These are phyloP conservation scores for Hanleya hanleyi DNA, from an alignment of 2,888 invertebrate genomes.

Conservation along the genomic window DNA sequence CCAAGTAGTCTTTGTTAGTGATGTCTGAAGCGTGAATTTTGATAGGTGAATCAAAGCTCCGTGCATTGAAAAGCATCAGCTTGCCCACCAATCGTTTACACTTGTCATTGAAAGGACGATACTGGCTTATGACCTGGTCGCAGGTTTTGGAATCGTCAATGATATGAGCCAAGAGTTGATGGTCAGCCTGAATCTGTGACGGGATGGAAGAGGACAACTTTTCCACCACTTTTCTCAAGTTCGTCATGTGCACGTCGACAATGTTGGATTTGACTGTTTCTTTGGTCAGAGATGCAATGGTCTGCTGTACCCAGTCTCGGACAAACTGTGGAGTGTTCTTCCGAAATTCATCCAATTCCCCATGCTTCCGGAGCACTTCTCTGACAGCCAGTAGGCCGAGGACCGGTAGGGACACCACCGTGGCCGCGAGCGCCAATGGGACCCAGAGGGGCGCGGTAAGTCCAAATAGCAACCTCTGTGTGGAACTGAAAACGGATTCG, in stretches of 20 bases:
- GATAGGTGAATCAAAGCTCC: neutral
- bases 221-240: neutral
- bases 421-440: slow-evolving; percentile 9
- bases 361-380: neutral
- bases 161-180: neutral
- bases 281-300: neutral
- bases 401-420: neutral
- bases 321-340: neutral
- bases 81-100: neutral
- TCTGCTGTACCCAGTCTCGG: neutral
- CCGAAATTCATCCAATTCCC: neutral
- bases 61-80: neutral
- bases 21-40: neutral
- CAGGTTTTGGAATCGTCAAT: neutral
- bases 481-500: neutral
- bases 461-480: neutral
- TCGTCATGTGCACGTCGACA: neutral
- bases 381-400: neutral
- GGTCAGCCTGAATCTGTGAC: neutral
- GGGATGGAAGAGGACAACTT: neutral
- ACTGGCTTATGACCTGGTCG: neutral
- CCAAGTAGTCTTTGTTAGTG: neutral
- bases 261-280: neutral
- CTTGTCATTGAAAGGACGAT: neutral
- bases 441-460: slow-evolving; percentile 7